Base-by-base conservation (phyloP, 37 sponge, comb jelly and placozoan species). In the Hexactinellida sp. region DNA sequence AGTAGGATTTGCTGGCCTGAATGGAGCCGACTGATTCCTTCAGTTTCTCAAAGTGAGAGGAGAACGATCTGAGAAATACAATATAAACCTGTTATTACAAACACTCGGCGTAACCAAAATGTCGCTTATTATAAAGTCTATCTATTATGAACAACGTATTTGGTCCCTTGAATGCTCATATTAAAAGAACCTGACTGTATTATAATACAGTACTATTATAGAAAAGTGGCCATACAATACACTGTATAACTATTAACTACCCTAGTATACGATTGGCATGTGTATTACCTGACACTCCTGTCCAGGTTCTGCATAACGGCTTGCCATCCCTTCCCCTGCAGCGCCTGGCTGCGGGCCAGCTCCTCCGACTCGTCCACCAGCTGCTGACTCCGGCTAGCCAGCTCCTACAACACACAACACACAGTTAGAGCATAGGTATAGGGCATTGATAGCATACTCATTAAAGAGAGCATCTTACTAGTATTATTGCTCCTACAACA, bases 301-400 rank as follows among this genome's bases (percentile, higher is more conserved):
- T 63, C 76, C 34, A 63, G 34, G 30, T 63, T 63, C 30, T 63
- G 76, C 76, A 63, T 63, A 28, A 63, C 76, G 3, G 76, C 76
- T 3, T 63, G 13, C 76, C 76, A 63, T 23, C 76, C 76, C 34
- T 63, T 63, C 5, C 76, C 76, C 30, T 63, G 76, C 5, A 63
- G 76, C 3, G 76, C 76, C 76, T 63, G 76, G 13, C 28, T 63
- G 13, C 76, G 76, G 3, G 76, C 76, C 34, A 63, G 13, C 3
- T 63, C 76, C 30, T 63, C 76, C 3, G 76, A 63, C 34, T 63
- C 76, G 19, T 63, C 76, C 25, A 63, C 76, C 76, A 63, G 76
- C 76, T 63, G 76, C 13, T 63, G 76, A 63, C 76, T 63, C 3
- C 13, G 76, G 5, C 5, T 63, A 63, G 76, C 76, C 13, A 63